Percentiles rank a stretch among this genome's conserved stretches.
phyloP scores from a whole-genome alignment of 2,797 vertebrate species.

The Taenioides sp. region DNA sequence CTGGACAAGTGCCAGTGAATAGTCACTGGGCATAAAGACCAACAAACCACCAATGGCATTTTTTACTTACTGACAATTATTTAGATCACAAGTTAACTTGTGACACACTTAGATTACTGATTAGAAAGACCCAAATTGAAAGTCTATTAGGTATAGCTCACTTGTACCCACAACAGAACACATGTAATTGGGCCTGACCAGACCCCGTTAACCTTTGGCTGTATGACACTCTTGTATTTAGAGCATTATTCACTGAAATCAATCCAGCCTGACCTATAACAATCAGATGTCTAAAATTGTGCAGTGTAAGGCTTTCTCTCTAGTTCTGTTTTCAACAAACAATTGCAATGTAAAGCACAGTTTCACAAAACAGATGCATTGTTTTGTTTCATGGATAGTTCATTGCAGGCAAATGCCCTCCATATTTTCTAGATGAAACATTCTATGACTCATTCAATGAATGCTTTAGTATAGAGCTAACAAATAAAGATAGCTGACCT shows the following conservation, averaged over 20 bases:
- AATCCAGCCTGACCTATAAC: neutral
- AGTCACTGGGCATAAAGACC: neutral
- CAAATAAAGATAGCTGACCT: neutral
- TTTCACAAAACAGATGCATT: neutral
- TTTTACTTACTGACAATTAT: neutral
- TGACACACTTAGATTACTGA: neutral
- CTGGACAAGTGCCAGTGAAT: neutral
- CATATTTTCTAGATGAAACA: neutral
- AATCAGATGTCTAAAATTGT: neutral
- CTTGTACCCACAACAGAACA: neutral
- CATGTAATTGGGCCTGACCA: neutral
- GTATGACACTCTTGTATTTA: neutral
- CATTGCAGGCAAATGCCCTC: neutral
- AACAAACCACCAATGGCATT: neutral
- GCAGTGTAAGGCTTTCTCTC: neutral
- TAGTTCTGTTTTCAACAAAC: neutral
- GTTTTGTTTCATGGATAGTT: neutral
- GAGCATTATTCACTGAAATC: neutral
- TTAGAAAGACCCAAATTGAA: neutral
- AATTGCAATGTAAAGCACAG: neutral
- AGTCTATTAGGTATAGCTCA: neutral
- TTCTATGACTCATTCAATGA: neutral
- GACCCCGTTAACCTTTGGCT: neutral
- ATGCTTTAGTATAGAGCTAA: neutral
- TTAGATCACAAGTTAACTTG: neutral